A percentile compares a stretch with the other conserved stretches of the same genome.
These are phyloP conservation scores for Periplaneta americana DNA, from an alignment of 1,140 invertebrate genomes.

Conservation along the genomic window DNA sequence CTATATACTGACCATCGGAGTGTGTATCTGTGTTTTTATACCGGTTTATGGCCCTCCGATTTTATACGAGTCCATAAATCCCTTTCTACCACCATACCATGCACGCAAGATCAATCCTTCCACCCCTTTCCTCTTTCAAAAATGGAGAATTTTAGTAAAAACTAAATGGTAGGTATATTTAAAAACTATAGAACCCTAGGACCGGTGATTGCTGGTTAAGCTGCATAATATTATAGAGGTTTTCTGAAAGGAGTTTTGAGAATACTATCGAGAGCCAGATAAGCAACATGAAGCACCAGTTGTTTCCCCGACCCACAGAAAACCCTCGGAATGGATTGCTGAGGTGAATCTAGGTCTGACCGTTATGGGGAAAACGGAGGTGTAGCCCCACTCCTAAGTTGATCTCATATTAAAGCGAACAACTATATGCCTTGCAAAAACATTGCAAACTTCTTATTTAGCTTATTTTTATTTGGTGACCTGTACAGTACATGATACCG, in stretches of 20 bases:
- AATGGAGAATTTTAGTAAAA: neutral
- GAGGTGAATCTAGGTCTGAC: too few relatives aligned
- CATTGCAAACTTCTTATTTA: too few relatives aligned
- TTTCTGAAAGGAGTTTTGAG: neutral
- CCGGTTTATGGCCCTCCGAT: neutral
- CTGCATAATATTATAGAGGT: too few relatives aligned
- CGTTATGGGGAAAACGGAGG: too few relatives aligned
- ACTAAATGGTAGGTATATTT: neutral
- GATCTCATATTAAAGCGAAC: too few relatives aligned
- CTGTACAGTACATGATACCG: too few relatives aligned
- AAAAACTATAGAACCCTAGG: neutral
- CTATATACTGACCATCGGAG: neutral
- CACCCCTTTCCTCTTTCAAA: neutral
- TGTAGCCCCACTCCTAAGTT: too few relatives aligned
- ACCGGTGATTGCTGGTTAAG: neutral
- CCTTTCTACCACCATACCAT: neutral
- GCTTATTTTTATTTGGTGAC: too few relatives aligned
- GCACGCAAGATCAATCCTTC: too few relatives aligned
- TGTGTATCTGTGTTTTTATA: neutral
- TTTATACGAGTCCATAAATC: neutral
- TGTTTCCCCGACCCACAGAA: too few relatives aligned
- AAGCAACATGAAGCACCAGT: neutral
- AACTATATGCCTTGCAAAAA: too few relatives aligned
- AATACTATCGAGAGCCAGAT: neutral
- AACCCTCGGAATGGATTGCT: too few relatives aligned